Conservation (phyloP, 2,797 vertebrate genomes). For the Rallus crepitans region DNA sequence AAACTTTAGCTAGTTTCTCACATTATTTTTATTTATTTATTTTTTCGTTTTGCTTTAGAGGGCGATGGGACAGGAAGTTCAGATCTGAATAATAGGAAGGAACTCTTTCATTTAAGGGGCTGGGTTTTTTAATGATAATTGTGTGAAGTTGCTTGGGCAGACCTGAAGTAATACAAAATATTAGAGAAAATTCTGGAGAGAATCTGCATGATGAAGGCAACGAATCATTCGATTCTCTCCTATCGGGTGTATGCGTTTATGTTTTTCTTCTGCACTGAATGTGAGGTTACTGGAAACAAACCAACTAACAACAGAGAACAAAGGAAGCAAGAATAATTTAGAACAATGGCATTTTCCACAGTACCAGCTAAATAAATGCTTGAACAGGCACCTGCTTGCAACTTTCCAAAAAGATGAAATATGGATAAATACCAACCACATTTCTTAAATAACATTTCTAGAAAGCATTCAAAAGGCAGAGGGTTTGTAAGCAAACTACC, state of each 20-base stretch:
- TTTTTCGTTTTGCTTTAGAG: background rate
- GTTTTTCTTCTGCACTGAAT: conserved; percentile 3
- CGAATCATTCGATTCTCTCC: background rate
- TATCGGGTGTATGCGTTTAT: background rate
- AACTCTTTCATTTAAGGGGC: conserved; percentile 13
- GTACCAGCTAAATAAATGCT: background rate
- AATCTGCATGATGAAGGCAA: background rate
- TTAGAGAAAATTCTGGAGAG: background rate
- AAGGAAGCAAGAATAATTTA: conserved; percentile 11
- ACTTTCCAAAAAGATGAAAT: background rate
- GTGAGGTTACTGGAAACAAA: conserved; percentile 32
- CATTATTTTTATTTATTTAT: rapidly evolving
- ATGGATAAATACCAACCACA: background rate
- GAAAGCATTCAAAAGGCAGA: background rate
- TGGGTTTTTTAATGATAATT: background rate
- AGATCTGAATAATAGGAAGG: conserved; percentile 45
- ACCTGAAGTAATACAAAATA: background rate
- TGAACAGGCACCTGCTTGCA: background rate
- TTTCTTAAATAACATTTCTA: background rate
- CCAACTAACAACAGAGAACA: conserved; percentile 7
- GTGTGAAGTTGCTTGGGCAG: background rate
- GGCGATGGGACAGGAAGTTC: background rate
- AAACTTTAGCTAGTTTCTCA: background rate
- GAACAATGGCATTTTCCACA: background rate
- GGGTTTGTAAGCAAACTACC: background rate